A percentile compares a stretch with the other conserved stretches of the same genome.
phyloP scores from a whole-genome alignment of 2,888 invertebrate species.

The Carabus problematicus region DNA sequence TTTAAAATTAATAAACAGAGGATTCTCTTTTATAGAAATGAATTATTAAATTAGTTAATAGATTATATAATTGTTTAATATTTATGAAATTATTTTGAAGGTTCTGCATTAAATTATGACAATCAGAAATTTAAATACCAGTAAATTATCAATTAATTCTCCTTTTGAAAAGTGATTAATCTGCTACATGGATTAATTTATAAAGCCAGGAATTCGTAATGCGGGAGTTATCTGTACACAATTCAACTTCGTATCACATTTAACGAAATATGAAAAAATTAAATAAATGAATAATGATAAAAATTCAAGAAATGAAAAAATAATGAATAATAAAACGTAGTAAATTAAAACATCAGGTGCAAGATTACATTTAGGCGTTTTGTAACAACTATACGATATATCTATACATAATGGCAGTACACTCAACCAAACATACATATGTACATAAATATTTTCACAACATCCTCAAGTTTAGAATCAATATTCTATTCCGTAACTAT shows the following conservation, averaged over 20 bases:
- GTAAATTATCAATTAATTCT: no score
- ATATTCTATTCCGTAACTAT: background rate
- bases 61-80: background rate
- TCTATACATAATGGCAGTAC: background rate
- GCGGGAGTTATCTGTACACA: background rate
- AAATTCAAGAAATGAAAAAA: conserved; percentile 12
- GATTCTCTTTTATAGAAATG: background rate
- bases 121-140: background rate
- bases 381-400: conserved; percentile 3
- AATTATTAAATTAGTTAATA: conserved; percentile 1
- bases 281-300: background rate
- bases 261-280: background rate
- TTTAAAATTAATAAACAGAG: no score
- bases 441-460: background rate
- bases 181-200: no score
- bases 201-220: no score
- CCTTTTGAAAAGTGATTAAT: no score
- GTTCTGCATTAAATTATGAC: background rate
- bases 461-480: background rate
- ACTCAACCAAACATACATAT: background rate
- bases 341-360: conserved; percentile 6
- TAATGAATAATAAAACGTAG: background rate
- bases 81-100: background rate
- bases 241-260: background rate
- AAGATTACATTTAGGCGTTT: conserved; percentile 14